Evolutionary conservation across 1,140 invertebrate species (phyloP).

Genomic region (Drosophila tristis): DNA sequence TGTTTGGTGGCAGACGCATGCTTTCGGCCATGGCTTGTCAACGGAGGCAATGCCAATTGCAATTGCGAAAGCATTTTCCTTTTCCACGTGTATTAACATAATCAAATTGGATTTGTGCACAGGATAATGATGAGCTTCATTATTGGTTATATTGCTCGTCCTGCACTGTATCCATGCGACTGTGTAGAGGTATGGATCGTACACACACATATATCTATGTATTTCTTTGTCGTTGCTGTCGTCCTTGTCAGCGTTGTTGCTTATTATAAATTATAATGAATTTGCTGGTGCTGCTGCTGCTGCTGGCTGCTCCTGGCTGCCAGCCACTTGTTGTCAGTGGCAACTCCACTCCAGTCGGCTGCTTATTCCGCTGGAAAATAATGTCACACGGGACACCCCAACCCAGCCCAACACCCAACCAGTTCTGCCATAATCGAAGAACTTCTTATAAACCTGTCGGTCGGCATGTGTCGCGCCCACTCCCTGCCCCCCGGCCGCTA

Average conservation of each 20-base stretch:
- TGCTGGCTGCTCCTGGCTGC: constrained; percentile 26
- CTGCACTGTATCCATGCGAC: constrained; percentile 6
- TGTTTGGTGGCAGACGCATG: constrained; percentile 6
- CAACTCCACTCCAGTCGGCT: constrained; percentile 53
- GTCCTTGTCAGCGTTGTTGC: constrained; percentile 74
- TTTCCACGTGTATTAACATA: constrained; percentile 83
- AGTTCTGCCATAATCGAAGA: constrained; percentile 72
- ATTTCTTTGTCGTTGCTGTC: constrained; percentile 52
- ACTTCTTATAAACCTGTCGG: constrained; percentile 71
- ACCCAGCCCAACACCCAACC: constrained; percentile 4
- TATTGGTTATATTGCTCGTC: constrained; percentile 71
- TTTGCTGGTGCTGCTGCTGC: constrained; percentile 57
- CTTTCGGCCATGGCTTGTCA: not conserved
- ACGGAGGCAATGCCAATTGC: constrained; percentile 73
- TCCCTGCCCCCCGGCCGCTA: constrained; percentile 17
- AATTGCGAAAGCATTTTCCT: constrained; percentile 82
- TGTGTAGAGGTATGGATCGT: constrained; percentile 14
- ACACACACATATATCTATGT: not conserved
- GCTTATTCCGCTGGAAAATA: constrained; percentile 77
- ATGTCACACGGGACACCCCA: constrained; percentile 59
- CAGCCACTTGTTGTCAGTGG: constrained; percentile 80
- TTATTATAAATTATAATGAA: constrained; percentile 83
- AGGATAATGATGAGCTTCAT: constrained; percentile 83
- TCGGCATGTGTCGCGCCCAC: constrained; percentile 61
- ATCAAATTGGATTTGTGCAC: constrained; percentile 83